A percentile compares a stretch with the other conserved stretches of the same genome.
These are phyloP conservation scores for Alectura lathami DNA, from an alignment of 2,113 vertebrate species.

Conservation along the genomic window DNA sequence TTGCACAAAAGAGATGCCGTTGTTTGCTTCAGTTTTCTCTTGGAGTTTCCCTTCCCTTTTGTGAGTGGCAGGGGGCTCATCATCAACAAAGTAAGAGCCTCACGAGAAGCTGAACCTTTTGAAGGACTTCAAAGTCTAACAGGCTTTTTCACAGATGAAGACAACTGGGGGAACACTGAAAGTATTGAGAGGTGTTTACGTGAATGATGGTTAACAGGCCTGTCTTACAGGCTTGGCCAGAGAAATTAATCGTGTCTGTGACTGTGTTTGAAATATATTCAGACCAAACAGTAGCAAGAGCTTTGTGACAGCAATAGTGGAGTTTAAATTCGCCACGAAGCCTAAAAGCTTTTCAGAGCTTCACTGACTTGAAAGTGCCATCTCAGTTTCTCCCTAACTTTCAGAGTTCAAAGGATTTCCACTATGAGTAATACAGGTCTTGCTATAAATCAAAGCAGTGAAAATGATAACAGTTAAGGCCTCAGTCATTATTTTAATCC, in stretches of 20 bases:
- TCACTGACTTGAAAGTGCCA: not conserved
- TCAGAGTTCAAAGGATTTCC: not conserved
- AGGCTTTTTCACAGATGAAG: not conserved
- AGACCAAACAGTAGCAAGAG: not conserved
- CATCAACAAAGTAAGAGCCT: not conserved
- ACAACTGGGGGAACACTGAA: not conserved
- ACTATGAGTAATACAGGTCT: not conserved
- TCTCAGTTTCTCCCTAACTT: not conserved
- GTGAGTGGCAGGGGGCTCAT: not conserved
- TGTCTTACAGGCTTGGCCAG: not conserved
- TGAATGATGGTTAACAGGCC: not conserved
- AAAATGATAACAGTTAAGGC: not conserved
- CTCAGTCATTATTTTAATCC: not conserved
- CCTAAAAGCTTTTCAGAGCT: not conserved
- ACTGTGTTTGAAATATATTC: not conserved
- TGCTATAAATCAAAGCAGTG: not conserved
- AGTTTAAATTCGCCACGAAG: not conserved
- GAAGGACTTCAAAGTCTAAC: not conserved
- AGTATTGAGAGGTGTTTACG: not conserved
- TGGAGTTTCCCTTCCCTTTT: not conserved
- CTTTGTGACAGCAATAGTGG: not conserved
- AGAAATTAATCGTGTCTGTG: not conserved
- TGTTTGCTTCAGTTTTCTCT: not conserved
- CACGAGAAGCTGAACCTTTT: not conserved
- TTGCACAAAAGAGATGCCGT: not conserved